These are phyloP conservation scores for Platynereis dumerilii DNA, from an alignment of 2,888 invertebrate species.

Conservation along the genomic window DNA sequence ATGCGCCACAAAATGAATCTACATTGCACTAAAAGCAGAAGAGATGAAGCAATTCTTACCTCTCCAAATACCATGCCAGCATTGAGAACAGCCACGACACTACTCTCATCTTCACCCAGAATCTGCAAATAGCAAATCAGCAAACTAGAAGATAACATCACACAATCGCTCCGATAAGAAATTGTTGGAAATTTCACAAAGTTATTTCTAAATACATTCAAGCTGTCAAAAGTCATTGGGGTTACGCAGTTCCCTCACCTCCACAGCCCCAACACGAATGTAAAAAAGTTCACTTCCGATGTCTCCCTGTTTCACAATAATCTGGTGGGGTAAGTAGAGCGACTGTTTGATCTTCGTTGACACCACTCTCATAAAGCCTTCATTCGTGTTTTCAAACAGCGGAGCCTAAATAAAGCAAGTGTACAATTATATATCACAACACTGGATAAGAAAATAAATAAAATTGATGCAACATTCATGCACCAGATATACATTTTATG, in stretches of 20 bases:
- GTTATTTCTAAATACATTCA: no score
- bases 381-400: constrained; percentile 28
- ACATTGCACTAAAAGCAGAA: no score
- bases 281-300: constrained; percentile 33
- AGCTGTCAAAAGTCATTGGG: no score
- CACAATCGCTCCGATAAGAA: no score
- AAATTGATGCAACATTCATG: no score
- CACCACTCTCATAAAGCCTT: constrained; percentile 37
- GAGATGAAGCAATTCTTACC: constrained; percentile 22
- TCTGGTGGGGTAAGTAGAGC: constrained; percentile 35
- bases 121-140: no score
- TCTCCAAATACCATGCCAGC: constrained; percentile 36
- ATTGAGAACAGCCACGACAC: constrained; percentile 28
- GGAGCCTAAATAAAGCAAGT: constrained; percentile 26
- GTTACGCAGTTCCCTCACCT: no score
- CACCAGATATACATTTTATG: no score
- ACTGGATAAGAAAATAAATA: no score
- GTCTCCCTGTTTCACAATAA: constrained; percentile 33
- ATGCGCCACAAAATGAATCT: no score
- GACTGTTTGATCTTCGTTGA: constrained; percentile 30
- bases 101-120: constrained; percentile 33
- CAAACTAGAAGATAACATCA: no score
- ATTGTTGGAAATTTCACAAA: no score
- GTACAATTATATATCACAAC: not conserved
- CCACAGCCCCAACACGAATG: constrained; percentile 37